phyloP scores from a whole-genome alignment of 1,140 invertebrate genomes.

The Drosophila saltans region DNA sequence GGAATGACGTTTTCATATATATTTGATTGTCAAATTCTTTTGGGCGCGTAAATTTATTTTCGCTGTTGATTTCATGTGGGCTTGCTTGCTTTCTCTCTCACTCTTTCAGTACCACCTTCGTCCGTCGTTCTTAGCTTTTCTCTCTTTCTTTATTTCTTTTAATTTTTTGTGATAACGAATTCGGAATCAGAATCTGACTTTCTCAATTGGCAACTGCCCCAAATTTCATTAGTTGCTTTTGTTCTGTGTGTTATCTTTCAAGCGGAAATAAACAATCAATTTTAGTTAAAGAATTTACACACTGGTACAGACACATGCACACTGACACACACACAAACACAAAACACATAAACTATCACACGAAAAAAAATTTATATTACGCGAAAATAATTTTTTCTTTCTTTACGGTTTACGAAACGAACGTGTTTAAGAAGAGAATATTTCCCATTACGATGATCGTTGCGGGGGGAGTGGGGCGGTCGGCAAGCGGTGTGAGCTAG shows the following conservation, averaged over 20 bases:
- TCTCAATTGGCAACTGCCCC: slow-evolving; percentile 81
- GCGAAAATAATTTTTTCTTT: slow-evolving; percentile 15
- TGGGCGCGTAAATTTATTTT: slow-evolving; percentile 54
- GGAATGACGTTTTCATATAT: slow-evolving; percentile 64
- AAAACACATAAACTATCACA: slow-evolving; percentile 26
- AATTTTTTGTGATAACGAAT: slow-evolving; percentile 65
- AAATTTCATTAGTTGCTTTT: slow-evolving; percentile 72
- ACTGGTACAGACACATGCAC: slow-evolving; percentile 26
- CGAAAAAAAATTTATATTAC: slow-evolving; percentile 21
- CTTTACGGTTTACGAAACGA: slow-evolving; percentile 7
- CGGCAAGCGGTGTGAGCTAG: slow-evolving; percentile 1
- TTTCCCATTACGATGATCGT: slow-evolving; percentile 6
- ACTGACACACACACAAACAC: slow-evolving; percentile 34
- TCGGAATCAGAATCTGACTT: slow-evolving; percentile 52
- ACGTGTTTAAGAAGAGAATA: slow-evolving; percentile 11
- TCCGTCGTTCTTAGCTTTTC: slow-evolving; percentile 18
- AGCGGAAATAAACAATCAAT: slow-evolving; percentile 81
- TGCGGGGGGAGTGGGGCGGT: slow-evolving; percentile 13
- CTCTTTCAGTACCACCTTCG: slow-evolving; percentile 2
- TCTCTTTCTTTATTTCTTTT: slow-evolving; percentile 7
- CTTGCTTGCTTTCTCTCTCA: slow-evolving; percentile 33
- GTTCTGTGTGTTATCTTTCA: slow-evolving; percentile 54
- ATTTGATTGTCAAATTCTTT: slow-evolving; percentile 44
- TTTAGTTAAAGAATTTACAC: slow-evolving; percentile 80
- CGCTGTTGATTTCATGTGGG: slow-evolving; percentile 34